A percentile compares a stretch with the other conserved stretches of the same genome.
Evolutionary conservation across 2,113 vertebrate species (phyloP).

Genomic region (Ranitomeya imitator): DNA sequence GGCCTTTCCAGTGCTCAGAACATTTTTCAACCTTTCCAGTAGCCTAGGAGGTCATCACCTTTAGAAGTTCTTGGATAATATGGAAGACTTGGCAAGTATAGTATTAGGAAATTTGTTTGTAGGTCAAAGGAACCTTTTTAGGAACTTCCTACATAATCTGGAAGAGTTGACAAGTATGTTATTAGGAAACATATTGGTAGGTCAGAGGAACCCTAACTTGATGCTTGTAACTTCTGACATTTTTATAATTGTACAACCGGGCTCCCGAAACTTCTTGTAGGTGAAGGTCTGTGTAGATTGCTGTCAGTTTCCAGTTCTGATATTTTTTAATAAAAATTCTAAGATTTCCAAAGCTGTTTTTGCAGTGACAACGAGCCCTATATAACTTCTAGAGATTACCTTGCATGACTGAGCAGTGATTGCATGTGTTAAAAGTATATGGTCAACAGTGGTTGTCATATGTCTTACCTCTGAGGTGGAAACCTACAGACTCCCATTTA

Average conservation of each 20-base stretch:
- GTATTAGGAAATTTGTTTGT: too few relatives aligned
- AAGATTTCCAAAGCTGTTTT: neutral
- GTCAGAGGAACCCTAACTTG: neutral
- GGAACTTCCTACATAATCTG: too few relatives aligned
- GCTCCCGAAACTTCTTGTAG: neutral
- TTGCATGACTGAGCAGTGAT: constrained; percentile 15
- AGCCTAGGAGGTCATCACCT: too few relatives aligned
- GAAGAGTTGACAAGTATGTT: too few relatives aligned
- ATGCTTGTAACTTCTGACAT: neutral
- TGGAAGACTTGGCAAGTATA: too few relatives aligned
- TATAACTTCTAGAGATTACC: neutral
- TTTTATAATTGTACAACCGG: neutral
- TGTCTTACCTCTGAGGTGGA: neutral
- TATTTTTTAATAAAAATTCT: neutral
- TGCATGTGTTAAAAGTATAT: neutral
- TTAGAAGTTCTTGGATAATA: too few relatives aligned
- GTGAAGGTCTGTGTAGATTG: neutral
- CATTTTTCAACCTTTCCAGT: too few relatives aligned
- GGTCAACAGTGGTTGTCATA: neutral
- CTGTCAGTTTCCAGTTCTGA: neutral
- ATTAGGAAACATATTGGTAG: too few relatives aligned
- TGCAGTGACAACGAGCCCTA: neutral
- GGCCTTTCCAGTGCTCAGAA: too few relatives aligned
- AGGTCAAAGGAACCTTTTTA: too few relatives aligned
- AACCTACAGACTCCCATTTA: constrained; percentile 27